These are phyloP conservation scores for Lepidocolaptes lacrymiger DNA, from an alignment of 2,797 vertebrate species.

Conservation along the genomic window DNA sequence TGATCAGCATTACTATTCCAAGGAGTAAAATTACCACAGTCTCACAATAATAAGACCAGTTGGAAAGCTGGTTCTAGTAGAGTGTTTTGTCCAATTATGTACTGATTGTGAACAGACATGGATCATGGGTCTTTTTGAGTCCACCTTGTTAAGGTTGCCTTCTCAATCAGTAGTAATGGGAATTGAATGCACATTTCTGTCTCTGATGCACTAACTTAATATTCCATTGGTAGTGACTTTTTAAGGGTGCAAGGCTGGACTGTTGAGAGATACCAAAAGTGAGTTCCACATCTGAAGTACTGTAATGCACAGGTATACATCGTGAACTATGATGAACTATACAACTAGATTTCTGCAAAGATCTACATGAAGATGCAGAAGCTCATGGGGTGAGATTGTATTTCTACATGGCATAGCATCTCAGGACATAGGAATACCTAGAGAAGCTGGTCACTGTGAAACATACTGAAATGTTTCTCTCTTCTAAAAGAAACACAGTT, in stretches of 20 bases:
- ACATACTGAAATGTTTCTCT: background rate
- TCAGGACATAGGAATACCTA: background rate
- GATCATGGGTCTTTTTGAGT: background rate
- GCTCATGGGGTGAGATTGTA: background rate
- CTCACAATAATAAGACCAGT: background rate
- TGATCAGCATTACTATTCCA: background rate
- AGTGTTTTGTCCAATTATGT: fast-evolving
- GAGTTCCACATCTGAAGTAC: background rate
- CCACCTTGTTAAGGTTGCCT: background rate
- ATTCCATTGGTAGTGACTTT: background rate
- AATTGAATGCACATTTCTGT: background rate
- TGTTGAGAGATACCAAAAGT: background rate
- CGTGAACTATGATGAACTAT: background rate
- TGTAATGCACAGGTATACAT: background rate
- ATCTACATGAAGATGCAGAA: background rate
- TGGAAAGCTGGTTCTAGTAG: background rate
- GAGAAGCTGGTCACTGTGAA: background rate
- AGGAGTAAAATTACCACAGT: background rate
- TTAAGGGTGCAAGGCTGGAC: background rate
- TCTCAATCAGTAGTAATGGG: background rate
- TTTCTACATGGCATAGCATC: background rate
- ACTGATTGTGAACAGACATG: background rate
- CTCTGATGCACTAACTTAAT: background rate
- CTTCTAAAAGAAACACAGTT: background rate
- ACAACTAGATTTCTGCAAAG: background rate